Evolutionary conservation across 2,113 vertebrate genomes (phyloP), one percentile per base, ranked within the genome.

Genomic region (Phaethon lepturus): DNA sequence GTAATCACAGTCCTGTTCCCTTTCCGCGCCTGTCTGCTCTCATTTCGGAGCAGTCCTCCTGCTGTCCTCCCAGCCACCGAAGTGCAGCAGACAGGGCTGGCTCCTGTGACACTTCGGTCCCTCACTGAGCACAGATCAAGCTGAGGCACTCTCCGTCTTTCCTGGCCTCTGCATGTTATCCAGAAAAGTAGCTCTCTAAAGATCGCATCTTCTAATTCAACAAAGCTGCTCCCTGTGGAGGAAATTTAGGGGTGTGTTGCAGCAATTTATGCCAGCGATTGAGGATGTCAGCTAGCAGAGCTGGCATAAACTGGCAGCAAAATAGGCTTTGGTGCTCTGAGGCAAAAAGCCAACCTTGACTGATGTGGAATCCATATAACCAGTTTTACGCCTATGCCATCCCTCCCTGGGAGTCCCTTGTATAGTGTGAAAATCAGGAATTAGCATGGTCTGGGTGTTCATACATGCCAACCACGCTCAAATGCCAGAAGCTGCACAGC

Each of bases 171-270:
- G 20, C 66, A 8, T 17, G 69, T 62, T 53, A 87, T 16, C 58
- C 74, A n/a, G 62, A 78, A 79, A 89, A 87, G 50, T 24, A 89
- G 69, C 62, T 85, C 76, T 87, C 77, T 79, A 59, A 79, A 73
- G 58, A 62, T 11, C 60, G 42, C 45, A 40, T 69, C 89, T 94
- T 76, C 89, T 94, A 91, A 95, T 93, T 91, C 89, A 76, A 76
- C 58, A 76, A 50, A 91, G 76, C 62, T 83, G 42, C 49, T 83
- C 19, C 93, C 91, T 15, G 59, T 25, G 45, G 74, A 91, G 93
- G 84, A 94, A 91, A 95, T 91, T 56, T 64, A 73, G 58, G 76
- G 62, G 20, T 88, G 38, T 88, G 71, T 55, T 59, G 25, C 67
- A 91, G 74, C 80, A 76, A 76, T 91, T 91, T 78, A 60, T 79